Percentiles rank a stretch among this genome's conserved stretches.
phyloP scores from a whole-genome alignment of 2,113 vertebrate genomes.

The Rhinolophus sinicus region DNA sequence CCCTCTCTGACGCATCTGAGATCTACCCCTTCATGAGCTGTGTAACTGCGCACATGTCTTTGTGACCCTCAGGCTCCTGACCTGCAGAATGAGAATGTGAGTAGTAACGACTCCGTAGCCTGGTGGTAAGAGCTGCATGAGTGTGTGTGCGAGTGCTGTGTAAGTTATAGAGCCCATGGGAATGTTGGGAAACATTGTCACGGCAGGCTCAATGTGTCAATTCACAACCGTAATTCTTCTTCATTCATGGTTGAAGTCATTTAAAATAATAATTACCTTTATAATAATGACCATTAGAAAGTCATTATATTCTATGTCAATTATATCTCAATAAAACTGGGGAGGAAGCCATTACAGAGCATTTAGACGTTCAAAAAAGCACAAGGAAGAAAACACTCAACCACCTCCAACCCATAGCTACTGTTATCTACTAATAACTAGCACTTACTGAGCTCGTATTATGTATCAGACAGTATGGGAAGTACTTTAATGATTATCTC shows the following conservation, averaged over 20 bases:
- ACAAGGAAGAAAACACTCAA: background rate
- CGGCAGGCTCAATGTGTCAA: background rate
- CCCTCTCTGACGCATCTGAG: background rate
- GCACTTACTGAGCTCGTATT: background rate
- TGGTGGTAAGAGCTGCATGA: background rate
- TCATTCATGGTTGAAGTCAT: background rate
- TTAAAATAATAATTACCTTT: slow-evolving; percentile 28
- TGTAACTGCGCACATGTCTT: background rate
- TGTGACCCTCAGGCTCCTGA: background rate
- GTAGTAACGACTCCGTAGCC: background rate
- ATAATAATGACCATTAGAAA: background rate
- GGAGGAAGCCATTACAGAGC: background rate
- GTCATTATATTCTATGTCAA: background rate
- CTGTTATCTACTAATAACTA: background rate
- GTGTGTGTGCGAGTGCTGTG: background rate
- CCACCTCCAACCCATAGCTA: background rate
- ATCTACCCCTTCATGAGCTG: background rate
- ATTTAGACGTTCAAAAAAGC: slow-evolving; percentile 21
- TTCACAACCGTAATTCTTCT: background rate
- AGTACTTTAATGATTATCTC: background rate
- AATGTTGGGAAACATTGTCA: background rate
- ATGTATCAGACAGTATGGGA: background rate
- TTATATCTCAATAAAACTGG: background rate
- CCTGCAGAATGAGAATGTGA: background rate
- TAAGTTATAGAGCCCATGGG: background rate